These are phyloP conservation scores for Lagopus leucura DNA, from an alignment of 2,113 vertebrate genomes.

Conservation along the genomic window DNA sequence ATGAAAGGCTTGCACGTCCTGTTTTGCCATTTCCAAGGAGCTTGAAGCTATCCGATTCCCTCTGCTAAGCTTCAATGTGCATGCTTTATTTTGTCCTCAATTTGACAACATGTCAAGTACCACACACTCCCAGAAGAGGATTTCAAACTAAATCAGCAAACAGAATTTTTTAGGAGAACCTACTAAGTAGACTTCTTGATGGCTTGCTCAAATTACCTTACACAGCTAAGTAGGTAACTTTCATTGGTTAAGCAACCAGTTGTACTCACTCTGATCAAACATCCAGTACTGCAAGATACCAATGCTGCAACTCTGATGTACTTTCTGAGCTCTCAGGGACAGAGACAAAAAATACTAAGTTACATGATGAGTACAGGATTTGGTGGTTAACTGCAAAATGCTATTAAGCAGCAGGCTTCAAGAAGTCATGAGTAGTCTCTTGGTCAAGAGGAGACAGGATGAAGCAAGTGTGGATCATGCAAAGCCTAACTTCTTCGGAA, in stretches of 20 bases:
- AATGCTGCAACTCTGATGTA: not conserved
- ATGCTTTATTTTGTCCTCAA: not conserved
- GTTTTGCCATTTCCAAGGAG: not conserved
- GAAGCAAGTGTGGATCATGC: not conserved
- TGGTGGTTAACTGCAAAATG: not conserved
- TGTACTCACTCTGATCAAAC: not conserved
- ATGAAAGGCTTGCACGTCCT: accelerated
- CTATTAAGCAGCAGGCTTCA: not conserved
- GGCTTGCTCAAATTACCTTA: not conserved
- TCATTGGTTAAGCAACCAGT: not conserved
- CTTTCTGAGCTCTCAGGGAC: not conserved
- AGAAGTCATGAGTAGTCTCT: not conserved
- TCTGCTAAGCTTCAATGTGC: not conserved
- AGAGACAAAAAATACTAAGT: not conserved
- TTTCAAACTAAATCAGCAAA: not conserved
- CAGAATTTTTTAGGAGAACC: not conserved
- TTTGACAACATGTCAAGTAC: not conserved
- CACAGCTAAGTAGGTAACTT: not conserved
- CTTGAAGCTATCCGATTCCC: not conserved
- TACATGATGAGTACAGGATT: not conserved
- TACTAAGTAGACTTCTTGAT: not conserved
- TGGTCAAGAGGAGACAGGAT: not conserved
- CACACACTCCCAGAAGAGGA: not conserved
- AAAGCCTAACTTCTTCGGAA: not conserved
- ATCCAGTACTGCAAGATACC: not conserved